A percentile compares a stretch with the other conserved stretches of the same genome.
Conservation (phyloP, 1,140 invertebrate species). For the Chironomus tepperi region DNA sequence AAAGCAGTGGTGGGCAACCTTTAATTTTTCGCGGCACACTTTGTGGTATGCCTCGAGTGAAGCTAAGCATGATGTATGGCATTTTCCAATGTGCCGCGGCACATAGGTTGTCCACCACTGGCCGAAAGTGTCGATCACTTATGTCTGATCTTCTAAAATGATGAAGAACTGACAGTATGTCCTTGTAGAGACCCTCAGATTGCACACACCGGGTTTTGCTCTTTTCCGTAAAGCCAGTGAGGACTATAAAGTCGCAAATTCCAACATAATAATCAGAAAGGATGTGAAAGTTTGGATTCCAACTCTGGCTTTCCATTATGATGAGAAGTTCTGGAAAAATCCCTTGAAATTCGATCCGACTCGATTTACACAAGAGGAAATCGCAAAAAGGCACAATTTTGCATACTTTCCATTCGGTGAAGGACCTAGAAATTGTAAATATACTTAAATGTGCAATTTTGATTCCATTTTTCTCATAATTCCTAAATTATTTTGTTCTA, state of each 20-base stretch:
- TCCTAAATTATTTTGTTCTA: no score
- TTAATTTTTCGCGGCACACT: no score
- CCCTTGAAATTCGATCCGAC: conserved; percentile 55
- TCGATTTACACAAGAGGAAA: conserved; percentile 40
- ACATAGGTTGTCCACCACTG: no score
- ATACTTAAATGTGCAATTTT: conserved; percentile 38
- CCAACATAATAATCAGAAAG: conserved; percentile 39
- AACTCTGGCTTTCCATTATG: conserved; percentile 30
- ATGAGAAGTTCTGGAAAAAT: conserved; percentile 38
- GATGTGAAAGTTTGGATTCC: conserved; percentile 38
- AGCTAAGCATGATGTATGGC: no score
- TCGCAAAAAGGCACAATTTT: not conserved
- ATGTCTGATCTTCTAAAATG: no score
- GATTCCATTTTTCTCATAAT: no score
- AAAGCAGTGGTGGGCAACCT: no score
- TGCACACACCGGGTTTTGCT: conserved; percentile 44
- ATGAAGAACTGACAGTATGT: no score
- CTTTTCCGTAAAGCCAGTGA: conserved; percentile 39
- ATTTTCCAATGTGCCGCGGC: no score
- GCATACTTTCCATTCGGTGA: conserved; percentile 43
- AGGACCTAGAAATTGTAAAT: conserved; percentile 51
- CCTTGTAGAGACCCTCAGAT: conserved; percentile 45
- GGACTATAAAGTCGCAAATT: conserved; percentile 39
- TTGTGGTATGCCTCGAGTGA: no score
- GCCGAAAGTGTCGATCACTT: no score